A percentile compares a stretch with the other conserved stretches of the same genome.
phyloP scores from a whole-genome alignment of 2,113 vertebrate genomes.

The Carollia perspicillata region DNA sequence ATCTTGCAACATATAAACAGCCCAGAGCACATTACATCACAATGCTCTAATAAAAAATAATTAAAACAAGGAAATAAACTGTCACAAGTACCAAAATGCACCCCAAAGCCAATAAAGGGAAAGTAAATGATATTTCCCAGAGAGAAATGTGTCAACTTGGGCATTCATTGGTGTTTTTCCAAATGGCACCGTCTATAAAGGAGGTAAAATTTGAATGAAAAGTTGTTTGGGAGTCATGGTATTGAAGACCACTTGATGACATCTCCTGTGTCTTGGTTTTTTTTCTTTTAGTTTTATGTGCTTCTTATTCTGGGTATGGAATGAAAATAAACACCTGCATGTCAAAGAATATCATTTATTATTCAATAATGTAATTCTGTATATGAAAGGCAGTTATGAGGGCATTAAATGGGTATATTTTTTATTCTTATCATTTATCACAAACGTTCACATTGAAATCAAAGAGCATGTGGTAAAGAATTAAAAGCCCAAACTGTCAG shows the following conservation, averaged over 20 bases:
- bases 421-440: neutral
- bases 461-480: neutral
- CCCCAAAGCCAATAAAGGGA: constrained; percentile 31
- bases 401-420: neutral
- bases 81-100: constrained; percentile 19
- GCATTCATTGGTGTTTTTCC: neutral
- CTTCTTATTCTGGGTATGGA: neutral
- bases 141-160: neutral
- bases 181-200: neutral
- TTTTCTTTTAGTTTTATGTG: neutral
- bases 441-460: neutral
- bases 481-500: neutral
- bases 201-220: constrained; percentile 1
- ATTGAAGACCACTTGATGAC: neutral
- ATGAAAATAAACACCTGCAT: constrained; percentile 14
- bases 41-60: constrained; percentile 69
- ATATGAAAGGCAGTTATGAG: neutral
- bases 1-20: constrained; percentile 48
- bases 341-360: neutral
- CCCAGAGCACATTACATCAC: constrained; percentile 29
- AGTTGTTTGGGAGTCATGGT: neutral
- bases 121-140: constrained; percentile 5
- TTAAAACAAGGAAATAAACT: constrained; percentile 64
- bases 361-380: neutral
- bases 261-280: neutral